Conservation (phyloP, 37 sponge, comb jelly and placozoan species). For the Theonella swinhoei region DNA sequence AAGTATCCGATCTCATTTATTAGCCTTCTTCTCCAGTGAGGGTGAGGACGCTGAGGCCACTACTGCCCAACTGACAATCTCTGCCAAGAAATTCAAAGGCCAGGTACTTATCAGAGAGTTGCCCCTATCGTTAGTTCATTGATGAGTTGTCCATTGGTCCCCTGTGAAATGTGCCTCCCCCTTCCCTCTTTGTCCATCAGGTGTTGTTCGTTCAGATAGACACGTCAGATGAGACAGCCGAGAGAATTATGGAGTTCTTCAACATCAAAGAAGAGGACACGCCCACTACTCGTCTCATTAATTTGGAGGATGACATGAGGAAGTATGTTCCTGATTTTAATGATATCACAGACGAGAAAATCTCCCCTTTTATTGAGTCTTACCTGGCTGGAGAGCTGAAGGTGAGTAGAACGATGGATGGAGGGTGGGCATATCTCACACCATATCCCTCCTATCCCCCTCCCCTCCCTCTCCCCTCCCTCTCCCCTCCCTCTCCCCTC, state of each 20-base stretch:
- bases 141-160: too few relatives aligned
- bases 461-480: background rate
- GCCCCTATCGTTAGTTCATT: too few relatives aligned
- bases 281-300: slow-evolving; percentile 74
- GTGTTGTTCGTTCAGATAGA: slow-evolving; percentile 88
- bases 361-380: slow-evolving; percentile 58
- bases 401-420: slow-evolving; percentile 28
- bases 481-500: background rate
- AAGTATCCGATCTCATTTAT: slow-evolving; percentile 74
- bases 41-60: slow-evolving; percentile 37
- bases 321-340: slow-evolving; percentile 81
- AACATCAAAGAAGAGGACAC: slow-evolving; percentile 62
- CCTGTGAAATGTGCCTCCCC: too few relatives aligned
- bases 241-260: slow-evolving; percentile 86
- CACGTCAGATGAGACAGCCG: slow-evolving; percentile 68
- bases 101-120: too few relatives aligned
- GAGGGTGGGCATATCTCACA: background rate
- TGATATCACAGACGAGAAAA: slow-evolving; percentile 68
- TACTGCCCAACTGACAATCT: slow-evolving; percentile 43
- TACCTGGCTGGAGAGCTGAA: slow-evolving; percentile 83
- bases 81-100: slow-evolving; percentile 73
- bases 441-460: too few relatives aligned
- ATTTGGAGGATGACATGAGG: slow-evolving; percentile 86
- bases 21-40: slow-evolving; percentile 66
- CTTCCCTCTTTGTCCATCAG: slow-evolving; percentile 32